phyloP scores from a whole-genome alignment of 35 echinoderm and acorn worm genomes.

The Apostichopus japonicus region DNA sequence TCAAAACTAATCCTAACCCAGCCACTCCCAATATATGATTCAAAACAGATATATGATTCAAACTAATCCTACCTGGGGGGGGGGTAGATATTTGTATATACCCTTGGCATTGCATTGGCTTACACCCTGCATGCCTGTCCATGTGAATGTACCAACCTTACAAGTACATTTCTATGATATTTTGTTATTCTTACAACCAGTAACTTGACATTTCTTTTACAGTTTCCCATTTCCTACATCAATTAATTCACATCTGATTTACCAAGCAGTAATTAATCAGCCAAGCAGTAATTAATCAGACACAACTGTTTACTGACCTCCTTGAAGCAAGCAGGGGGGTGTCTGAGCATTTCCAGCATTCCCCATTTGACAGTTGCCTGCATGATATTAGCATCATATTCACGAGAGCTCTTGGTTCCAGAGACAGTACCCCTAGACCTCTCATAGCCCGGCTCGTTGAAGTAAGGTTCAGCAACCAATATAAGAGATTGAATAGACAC shows the following conservation, averaged over 20 bases:
- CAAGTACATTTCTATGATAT: too few species aligned
- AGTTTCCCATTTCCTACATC: too few species aligned
- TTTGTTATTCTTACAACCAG: too few species aligned
- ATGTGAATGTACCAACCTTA: too few species aligned
- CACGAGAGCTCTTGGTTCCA: constrained; percentile 94
- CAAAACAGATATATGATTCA: not conserved
- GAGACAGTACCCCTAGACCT: constrained; percentile 92
- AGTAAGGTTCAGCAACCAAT: constrained; percentile 94
- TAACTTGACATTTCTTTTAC: too few species aligned
- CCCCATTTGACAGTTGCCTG: constrained; percentile 98
- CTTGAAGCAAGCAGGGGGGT: constrained; percentile 95
- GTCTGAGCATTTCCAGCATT: constrained; percentile 95
- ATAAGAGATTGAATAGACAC: constrained; percentile 98
- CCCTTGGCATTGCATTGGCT: too few species aligned
- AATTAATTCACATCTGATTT: too few species aligned
- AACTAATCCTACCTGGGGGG: not conserved
- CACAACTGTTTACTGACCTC: constrained; percentile 68
- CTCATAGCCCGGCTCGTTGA: constrained; percentile 99
- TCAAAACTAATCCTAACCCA: not conserved
- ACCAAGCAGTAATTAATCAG: too few species aligned
- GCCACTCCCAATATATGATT: too few species aligned
- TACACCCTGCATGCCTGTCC: too few species aligned
- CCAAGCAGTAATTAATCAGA: not conserved
- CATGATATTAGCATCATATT: constrained; percentile 99
- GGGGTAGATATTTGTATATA: too few species aligned